These are phyloP conservation scores for Sympetrum striolatum DNA, from an alignment of 2,888 invertebrate genomes.

Conservation along the genomic window DNA sequence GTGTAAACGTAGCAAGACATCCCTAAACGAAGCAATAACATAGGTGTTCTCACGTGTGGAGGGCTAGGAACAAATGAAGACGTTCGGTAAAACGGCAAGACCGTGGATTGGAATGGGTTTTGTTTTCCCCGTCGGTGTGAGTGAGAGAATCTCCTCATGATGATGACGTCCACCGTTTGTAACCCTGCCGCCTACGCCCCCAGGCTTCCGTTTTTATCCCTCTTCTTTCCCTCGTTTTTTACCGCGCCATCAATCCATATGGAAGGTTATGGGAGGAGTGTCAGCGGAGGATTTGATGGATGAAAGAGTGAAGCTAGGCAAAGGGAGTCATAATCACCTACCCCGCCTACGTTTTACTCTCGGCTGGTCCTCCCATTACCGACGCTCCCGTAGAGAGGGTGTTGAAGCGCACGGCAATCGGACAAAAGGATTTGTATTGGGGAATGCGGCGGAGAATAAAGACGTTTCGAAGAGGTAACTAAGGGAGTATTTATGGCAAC, in stretches of 20 bases:
- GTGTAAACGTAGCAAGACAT: too few relatives aligned
- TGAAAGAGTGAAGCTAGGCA: conserved; percentile 6
- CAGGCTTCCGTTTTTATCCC: conserved; percentile 34
- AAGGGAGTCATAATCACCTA: conserved; percentile 2
- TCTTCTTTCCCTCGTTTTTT: neutral
- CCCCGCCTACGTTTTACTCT: conserved; percentile 22
- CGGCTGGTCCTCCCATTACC: conserved; percentile 12
- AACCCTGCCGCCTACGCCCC: conserved; percentile 11
- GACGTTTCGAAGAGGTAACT: neutral
- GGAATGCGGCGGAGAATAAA: neutral
- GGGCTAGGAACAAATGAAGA: neutral
- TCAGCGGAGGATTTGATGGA: neutral
- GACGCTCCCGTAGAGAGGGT: neutral
- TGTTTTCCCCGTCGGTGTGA: neutral
- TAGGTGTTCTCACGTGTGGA: too few relatives aligned
- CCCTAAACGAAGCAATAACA: too few relatives aligned
- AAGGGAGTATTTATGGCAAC: neutral
- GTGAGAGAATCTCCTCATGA: neutral
- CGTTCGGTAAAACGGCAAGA: neutral
- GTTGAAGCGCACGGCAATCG: neutral
- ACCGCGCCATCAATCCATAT: neutral
- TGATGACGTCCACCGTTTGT: conserved; percentile 18
- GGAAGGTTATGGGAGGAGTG: neutral
- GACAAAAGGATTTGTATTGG: neutral
- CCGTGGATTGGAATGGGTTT: neutral